Conservation (phyloP, 2,888 invertebrate species). For the Drosophila heteroneura region DNA sequence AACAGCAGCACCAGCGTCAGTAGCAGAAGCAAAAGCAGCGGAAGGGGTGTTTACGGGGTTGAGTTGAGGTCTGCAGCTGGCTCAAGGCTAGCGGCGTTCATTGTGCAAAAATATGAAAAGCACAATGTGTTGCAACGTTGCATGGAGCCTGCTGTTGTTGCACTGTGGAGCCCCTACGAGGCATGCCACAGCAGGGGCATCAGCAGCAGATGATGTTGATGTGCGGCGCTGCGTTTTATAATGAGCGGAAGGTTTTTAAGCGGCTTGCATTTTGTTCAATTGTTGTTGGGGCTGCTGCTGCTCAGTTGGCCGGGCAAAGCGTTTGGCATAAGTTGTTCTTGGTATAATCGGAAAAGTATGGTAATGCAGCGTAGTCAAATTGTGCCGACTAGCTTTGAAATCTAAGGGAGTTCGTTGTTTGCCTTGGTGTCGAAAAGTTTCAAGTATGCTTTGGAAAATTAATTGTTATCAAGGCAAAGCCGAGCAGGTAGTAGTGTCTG, state of each 20-base stretch:
- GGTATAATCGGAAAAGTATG: slow-evolving; percentile 47
- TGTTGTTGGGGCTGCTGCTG: slow-evolving; percentile 17
- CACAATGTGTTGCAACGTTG: slow-evolving; percentile 64
- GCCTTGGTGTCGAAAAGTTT: slow-evolving; percentile 14
- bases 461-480: slow-evolving; percentile 10
- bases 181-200: slow-evolving; percentile 39
- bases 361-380: slow-evolving; percentile 47
- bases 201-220: slow-evolving; percentile 55
- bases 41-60: neutral
- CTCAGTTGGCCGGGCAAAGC: slow-evolving; percentile 27
- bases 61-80: slow-evolving; percentile 34
- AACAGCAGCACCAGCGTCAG: neutral
- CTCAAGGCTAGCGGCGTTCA: slow-evolving; percentile 64
- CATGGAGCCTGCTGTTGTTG: slow-evolving; percentile 27
- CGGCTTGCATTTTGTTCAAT: slow-evolving; percentile 39
- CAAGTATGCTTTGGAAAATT: slow-evolving; percentile 6
- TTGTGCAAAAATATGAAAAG: slow-evolving; percentile 75
- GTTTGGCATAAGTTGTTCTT: slow-evolving; percentile 39
- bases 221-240: slow-evolving; percentile 64
- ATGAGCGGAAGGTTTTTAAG: slow-evolving; percentile 72
- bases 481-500: neutral
- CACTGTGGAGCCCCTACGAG: slow-evolving; percentile 34
- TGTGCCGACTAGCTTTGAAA: slow-evolving; percentile 21
- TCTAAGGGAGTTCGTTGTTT: neutral
- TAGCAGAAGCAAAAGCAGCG: neutral